phyloP scores from a whole-genome alignment of 2,113 vertebrate genomes.

The Trematocara stigmaticum region DNA sequence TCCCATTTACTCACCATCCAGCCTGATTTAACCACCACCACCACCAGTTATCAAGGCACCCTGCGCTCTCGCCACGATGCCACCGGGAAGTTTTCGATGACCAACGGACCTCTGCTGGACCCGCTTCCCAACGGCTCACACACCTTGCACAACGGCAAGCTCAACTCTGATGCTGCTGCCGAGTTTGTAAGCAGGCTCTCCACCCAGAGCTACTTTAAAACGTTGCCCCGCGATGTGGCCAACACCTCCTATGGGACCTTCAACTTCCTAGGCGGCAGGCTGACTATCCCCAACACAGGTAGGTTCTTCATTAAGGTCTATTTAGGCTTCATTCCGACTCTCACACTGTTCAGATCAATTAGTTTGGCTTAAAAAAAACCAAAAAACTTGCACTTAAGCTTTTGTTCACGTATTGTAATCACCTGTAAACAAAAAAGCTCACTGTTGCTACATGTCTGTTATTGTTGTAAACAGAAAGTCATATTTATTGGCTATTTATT shows the following conservation, averaged over 20 bases:
- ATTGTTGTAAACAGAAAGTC: background rate
- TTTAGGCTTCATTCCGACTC: background rate
- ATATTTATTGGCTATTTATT: background rate
- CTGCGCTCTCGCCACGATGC: slow-evolving; percentile 88
- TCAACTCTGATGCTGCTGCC: slow-evolving; percentile 72
- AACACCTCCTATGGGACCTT: slow-evolving; percentile 96
- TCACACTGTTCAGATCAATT: background rate
- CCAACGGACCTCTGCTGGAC: slow-evolving; percentile 90
- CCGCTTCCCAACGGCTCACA: slow-evolving; percentile 87
- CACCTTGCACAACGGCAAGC: slow-evolving; percentile 89
- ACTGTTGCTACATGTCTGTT: background rate
- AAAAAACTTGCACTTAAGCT: background rate
- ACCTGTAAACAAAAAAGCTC: background rate
- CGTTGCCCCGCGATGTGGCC: slow-evolving; percentile 83
- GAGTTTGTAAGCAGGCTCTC: slow-evolving; percentile 89
- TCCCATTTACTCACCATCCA: slow-evolving; percentile 97
- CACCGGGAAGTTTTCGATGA: slow-evolving; percentile 86
- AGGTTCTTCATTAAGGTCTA: background rate
- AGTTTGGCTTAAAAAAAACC: accelerated
- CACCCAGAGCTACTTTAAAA: slow-evolving; percentile 91
- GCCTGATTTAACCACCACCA: slow-evolving; percentile 93
- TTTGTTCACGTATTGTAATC: background rate
- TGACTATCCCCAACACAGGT: slow-evolving; percentile 96
- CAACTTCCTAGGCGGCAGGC: slow-evolving; percentile 93
- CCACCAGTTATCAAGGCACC: slow-evolving; percentile 94